phyloP scores from a whole-genome alignment of 2,797 vertebrate species.

The Acropternis orthonyx region DNA sequence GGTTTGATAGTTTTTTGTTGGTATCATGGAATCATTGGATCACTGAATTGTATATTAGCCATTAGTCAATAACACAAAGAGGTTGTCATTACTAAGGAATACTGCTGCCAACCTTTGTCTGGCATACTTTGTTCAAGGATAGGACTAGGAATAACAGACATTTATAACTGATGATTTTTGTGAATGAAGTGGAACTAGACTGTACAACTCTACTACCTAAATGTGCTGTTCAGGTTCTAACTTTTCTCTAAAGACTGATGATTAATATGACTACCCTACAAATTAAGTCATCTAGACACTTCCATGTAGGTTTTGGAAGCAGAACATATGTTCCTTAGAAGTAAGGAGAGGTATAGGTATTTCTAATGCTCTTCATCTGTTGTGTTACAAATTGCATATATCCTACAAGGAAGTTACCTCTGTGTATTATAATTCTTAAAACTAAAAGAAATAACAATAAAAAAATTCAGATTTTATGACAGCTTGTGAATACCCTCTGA shows the following conservation, averaged over 20 bases:
- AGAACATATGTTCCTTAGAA: rapidly evolving
- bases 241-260: background rate
- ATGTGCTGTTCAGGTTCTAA: background rate
- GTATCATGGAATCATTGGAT: background rate
- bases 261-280: background rate
- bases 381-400: background rate
- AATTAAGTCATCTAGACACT: background rate
- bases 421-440: background rate
- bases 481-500: background rate
- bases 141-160: background rate
- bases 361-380: background rate
- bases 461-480: background rate
- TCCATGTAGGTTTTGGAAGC: background rate
- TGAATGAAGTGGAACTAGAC: background rate
- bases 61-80: background rate
- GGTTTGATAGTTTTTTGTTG: background rate
- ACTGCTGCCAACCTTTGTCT: background rate
- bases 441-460: background rate
- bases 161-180: background rate
- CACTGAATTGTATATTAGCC: background rate
- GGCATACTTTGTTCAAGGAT: background rate
- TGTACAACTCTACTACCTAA: background rate
- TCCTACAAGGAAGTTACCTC: background rate
- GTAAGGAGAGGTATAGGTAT: background rate
- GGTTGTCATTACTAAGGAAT: background rate